Evolutionary conservation across 1,140 invertebrate genomes (phyloP).

Genomic region (Periplaneta americana): DNA sequence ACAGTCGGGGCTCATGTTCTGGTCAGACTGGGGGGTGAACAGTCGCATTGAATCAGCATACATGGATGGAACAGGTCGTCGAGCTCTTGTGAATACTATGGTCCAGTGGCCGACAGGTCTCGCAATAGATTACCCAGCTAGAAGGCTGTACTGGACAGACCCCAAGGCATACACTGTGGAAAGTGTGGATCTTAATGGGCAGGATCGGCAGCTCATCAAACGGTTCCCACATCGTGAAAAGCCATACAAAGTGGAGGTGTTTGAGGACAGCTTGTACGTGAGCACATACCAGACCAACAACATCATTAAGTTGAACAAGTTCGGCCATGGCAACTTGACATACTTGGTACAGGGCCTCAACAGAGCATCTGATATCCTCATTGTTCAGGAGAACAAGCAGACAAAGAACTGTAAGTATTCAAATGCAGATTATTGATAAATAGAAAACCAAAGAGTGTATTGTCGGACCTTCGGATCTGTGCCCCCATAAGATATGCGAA

Average conservation of each 20-base stretch:
- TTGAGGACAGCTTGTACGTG: slow-evolving; percentile 65
- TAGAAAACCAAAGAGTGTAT: no score
- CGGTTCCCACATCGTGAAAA: slow-evolving; percentile 45
- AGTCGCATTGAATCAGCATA: slow-evolving; percentile 56
- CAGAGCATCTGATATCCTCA: slow-evolving; percentile 56
- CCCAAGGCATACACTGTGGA: slow-evolving; percentile 69
- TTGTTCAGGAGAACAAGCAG: slow-evolving; percentile 61
- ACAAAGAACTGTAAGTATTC: slow-evolving; percentile 41
- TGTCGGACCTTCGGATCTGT: no score
- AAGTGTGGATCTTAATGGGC: slow-evolving; percentile 67
- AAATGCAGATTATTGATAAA: no score
- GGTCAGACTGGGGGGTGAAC: slow-evolving; percentile 39
- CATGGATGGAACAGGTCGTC: slow-evolving; percentile 58
- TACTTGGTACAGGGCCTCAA: slow-evolving; percentile 48
- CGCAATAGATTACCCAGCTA: slow-evolving; percentile 59
- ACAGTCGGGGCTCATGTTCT: slow-evolving; percentile 43
- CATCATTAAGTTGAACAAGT: slow-evolving; percentile 65
- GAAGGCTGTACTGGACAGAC: slow-evolving; percentile 71
- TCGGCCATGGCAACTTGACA: slow-evolving; percentile 49
- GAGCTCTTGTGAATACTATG: slow-evolving; percentile 45
- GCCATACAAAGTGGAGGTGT: slow-evolving; percentile 66
- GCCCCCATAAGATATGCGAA: no score
- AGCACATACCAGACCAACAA: slow-evolving; percentile 55
- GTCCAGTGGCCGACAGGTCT: slow-evolving; percentile 62
- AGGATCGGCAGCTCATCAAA: slow-evolving; percentile 52